A percentile compares a stretch with the other conserved stretches of the same genome.
Conservation (phyloP, 2,113 vertebrate species). For the Nymphicus hollandicus region DNA sequence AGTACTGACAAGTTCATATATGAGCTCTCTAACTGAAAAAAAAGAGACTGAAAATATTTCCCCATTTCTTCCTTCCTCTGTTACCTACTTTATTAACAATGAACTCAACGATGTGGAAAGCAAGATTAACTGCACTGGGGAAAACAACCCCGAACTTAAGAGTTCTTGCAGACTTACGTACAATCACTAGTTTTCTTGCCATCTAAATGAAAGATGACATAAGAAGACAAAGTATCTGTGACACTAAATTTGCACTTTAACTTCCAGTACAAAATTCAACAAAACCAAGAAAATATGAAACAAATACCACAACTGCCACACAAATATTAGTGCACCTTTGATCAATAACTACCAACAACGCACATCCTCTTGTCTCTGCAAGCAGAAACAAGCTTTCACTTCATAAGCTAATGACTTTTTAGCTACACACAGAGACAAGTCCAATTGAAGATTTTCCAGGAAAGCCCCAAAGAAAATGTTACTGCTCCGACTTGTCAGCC, state of each 20-base stretch:
- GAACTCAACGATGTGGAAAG: background rate
- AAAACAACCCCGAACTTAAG: background rate
- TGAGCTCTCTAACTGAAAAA: background rate
- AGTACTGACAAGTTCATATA: background rate
- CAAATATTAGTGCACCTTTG: rapidly evolving
- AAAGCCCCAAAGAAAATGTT: background rate
- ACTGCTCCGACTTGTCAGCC: background rate
- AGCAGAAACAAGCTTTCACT: background rate
- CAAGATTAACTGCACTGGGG: background rate
- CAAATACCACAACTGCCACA: background rate
- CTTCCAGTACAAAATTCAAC: background rate
- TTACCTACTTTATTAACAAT: background rate
- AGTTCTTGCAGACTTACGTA: background rate
- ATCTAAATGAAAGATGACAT: rapidly evolving
- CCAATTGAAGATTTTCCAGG: background rate
- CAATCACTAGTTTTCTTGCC: background rate
- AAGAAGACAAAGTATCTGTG: background rate
- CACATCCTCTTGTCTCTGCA: background rate
- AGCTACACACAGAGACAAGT: background rate
- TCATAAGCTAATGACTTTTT: rapidly evolving
- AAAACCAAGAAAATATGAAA: background rate
- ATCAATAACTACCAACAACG: background rate
- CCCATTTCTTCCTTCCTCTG: background rate
- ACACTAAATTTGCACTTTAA: background rate
- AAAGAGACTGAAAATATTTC: background rate